Evolutionary conservation across 2,888 invertebrate genomes (phyloP).

Genomic region (Temnothorax rugatulus): DNA sequence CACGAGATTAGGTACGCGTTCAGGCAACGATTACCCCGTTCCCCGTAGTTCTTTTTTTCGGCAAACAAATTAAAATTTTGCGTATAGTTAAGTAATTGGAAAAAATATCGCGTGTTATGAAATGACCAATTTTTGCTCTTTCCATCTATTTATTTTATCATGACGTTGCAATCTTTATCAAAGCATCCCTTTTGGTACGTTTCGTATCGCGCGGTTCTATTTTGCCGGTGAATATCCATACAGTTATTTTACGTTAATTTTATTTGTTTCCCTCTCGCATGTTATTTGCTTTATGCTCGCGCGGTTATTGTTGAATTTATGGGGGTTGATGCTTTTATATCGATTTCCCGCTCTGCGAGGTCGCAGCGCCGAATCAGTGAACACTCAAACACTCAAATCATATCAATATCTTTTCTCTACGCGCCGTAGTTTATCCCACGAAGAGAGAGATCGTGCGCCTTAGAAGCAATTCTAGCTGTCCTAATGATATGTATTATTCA

Average conservation of each 20-base stretch:
- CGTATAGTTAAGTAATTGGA: background rate
- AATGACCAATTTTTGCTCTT: background rate
- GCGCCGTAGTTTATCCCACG: constrained; percentile 13
- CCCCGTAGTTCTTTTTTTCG: too few species aligned
- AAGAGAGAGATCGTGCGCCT: constrained; percentile 26
- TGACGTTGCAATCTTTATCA: background rate
- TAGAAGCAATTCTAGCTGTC: constrained; percentile 60
- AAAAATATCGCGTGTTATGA: background rate
- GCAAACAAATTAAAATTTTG: background rate
- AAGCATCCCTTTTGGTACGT: background rate
- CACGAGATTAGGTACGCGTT: constrained; percentile 10
- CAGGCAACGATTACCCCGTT: background rate
- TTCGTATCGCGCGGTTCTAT: background rate
- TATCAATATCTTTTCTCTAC: constrained; percentile 62
- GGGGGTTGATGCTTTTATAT: constrained; percentile 30
- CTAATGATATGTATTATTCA: constrained; percentile 76
- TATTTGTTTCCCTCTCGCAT: constrained; percentile 18
- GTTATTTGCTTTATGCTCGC: constrained; percentile 19
- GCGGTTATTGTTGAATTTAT: constrained; percentile 39
- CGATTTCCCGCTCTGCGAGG: constrained; percentile 10
- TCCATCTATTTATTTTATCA: constrained; percentile 1
- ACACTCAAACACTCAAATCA: constrained; percentile 48
- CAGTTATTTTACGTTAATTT: constrained; percentile 39
- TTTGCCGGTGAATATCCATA: background rate
- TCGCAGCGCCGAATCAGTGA: constrained; percentile 30